Evolutionary conservation across 2,888 invertebrate species (phyloP).

Genomic region (Agonopterix alstromeriana): DNA sequence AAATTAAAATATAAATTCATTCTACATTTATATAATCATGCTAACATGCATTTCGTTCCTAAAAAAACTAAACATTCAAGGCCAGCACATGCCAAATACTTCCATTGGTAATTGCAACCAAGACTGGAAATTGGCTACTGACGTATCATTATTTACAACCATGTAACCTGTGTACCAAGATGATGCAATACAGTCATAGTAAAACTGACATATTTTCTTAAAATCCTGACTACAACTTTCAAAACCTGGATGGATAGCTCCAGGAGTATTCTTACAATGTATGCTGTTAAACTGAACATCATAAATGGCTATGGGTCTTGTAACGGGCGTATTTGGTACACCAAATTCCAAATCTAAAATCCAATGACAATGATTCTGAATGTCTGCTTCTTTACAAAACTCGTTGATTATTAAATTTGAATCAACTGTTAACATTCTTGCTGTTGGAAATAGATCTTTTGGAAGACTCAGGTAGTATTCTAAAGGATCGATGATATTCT

Average conservation of each 20-base stretch:
- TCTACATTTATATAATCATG: background rate
- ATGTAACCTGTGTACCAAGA: constrained; percentile 49
- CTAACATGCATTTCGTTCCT: background rate
- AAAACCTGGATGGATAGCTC: constrained; percentile 50
- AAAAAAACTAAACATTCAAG: constrained; percentile 13
- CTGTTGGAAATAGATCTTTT: constrained; percentile 41
- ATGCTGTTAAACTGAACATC: constrained; percentile 45
- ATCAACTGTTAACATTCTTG: constrained; percentile 38
- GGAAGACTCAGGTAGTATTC: constrained; percentile 40
- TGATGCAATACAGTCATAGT: constrained; percentile 48
- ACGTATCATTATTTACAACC: constrained; percentile 31
- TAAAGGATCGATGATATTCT: constrained; percentile 17
- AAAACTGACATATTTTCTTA: constrained; percentile 36
- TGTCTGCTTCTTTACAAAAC: constrained; percentile 37
- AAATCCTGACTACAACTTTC: constrained; percentile 42
- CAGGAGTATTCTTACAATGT: constrained; percentile 42
- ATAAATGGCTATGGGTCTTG: constrained; percentile 36
- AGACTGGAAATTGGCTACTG: constrained; percentile 49
- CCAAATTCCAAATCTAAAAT: constrained; percentile 38
- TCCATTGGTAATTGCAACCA: constrained; percentile 50
- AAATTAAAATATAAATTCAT: too few relatives aligned
- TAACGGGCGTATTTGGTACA: constrained; percentile 9
- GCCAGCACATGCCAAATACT: constrained; percentile 53
- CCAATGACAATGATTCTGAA: constrained; percentile 36
- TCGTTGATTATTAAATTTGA: constrained; percentile 53